These are phyloP conservation scores for Eudemis profundana DNA, from an alignment of 2,888 invertebrate species.

Conservation along the genomic window DNA sequence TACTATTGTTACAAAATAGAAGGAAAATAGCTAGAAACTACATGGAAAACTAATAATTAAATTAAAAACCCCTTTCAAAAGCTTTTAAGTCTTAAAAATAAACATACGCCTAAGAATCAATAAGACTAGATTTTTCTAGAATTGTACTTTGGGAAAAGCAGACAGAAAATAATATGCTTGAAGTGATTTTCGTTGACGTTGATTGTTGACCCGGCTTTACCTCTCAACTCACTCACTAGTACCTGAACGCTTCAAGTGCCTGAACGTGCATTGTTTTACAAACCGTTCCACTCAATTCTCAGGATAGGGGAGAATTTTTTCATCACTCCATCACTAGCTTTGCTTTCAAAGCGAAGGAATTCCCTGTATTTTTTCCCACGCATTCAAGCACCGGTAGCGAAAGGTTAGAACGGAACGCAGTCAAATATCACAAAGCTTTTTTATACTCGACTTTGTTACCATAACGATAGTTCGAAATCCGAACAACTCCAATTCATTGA, in stretches of 20 bases:
- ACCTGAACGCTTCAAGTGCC: conserved; percentile 53
- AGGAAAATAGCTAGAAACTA: too few species aligned
- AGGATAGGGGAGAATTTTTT: conserved; percentile 54
- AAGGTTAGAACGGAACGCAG: conserved; percentile 5
- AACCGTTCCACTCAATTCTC: conserved; percentile 56
- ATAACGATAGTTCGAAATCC: conserved; percentile 47
- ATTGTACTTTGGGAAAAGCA: too few species aligned
- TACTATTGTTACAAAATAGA: too few species aligned
- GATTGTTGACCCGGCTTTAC: conserved; percentile 45
- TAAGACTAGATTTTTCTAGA: too few species aligned
- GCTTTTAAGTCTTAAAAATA: too few species aligned
- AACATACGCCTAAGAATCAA: too few species aligned
- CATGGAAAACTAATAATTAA: too few species aligned
- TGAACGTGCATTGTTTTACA: conserved; percentile 63
- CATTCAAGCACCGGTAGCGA: conserved; percentile 1
- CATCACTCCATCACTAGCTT: conserved; percentile 46
- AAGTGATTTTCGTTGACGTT: conserved; percentile 44
- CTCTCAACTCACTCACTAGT: conserved; percentile 51
- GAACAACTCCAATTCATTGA: conserved; percentile 56
- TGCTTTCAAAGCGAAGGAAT: conserved; percentile 25
- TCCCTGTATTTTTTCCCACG: neutral
- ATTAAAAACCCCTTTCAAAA: too few species aligned
- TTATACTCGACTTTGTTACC: conserved; percentile 16
- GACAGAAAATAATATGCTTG: neutral
- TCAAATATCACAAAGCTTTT: conserved; percentile 37